Evolutionary conservation across 2,888 invertebrate species (phyloP).

Genomic region (Penaeus monodon): DNA sequence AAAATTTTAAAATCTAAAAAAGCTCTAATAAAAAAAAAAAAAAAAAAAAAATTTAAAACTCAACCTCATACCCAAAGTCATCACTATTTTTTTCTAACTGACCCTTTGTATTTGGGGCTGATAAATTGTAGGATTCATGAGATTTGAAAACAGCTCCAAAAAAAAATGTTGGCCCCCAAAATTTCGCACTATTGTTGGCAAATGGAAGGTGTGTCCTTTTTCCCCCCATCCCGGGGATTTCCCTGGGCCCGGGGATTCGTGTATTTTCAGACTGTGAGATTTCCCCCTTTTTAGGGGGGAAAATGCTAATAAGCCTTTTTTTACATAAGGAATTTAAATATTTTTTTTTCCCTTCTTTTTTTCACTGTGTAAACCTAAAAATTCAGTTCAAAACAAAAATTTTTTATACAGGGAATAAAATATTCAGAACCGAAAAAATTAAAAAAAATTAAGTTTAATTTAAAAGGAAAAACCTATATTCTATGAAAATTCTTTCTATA

Average conservation of each 20-base stretch:
- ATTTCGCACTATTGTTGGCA: constrained; percentile 83
- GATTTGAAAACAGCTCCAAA: constrained; percentile 87
- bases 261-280: constrained; percentile 56
- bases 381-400: too few relatives aligned
- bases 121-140: constrained; percentile 74
- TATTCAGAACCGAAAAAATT: too few relatives aligned
- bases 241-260: constrained; percentile 46
- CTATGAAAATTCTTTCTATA: too few relatives aligned
- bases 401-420: too few relatives aligned
- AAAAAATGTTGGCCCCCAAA: constrained; percentile 89
- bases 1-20: too few relatives aligned
- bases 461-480: too few relatives aligned
- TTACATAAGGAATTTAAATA: too few relatives aligned
- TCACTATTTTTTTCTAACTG: background rate
- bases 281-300: constrained; percentile 49
- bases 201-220: constrained; percentile 74
- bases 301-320: background rate
- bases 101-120: constrained; percentile 69
- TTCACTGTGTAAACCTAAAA: too few relatives aligned
- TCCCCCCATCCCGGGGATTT: constrained; percentile 53
- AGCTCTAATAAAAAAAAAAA: too few relatives aligned
- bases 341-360: too few relatives aligned
- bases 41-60: too few relatives aligned
- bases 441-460: too few relatives aligned
- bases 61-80: background rate